These are phyloP conservation scores for Cottus gobio DNA, from an alignment of 2,113 vertebrate species.

Conservation along the genomic window DNA sequence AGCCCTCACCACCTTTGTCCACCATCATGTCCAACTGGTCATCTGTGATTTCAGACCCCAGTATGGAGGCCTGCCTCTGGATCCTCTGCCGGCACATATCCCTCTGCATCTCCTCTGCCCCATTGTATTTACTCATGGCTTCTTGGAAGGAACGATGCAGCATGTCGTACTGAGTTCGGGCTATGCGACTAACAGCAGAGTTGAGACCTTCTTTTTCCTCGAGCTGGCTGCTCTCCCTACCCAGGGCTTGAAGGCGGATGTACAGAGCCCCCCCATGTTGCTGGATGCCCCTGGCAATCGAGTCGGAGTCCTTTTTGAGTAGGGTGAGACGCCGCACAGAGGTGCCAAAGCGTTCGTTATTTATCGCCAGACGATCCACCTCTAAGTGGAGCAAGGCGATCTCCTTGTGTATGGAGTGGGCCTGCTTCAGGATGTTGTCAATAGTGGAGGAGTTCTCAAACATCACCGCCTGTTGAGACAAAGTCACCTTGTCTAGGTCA, in stretches of 20 bases:
- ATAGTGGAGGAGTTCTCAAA: constrained; percentile 86
- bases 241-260: constrained; percentile 83
- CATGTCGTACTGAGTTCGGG: constrained; percentile 81
- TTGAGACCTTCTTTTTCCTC: constrained; percentile 78
- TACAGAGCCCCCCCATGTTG: constrained; percentile 83
- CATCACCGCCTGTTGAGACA: constrained; percentile 74
- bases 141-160: constrained; percentile 83
- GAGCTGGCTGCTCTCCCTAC: constrained; percentile 73
- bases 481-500: constrained; percentile 67
- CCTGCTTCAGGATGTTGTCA: constrained; percentile 85
- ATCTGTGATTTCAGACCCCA: constrained; percentile 87
- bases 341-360: constrained; percentile 88
- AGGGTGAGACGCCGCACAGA: constrained; percentile 88
- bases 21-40: constrained; percentile 89
- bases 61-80: constrained; percentile 91
- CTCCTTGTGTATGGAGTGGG: constrained; percentile 84
- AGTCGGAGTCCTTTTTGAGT: constrained; percentile 90
- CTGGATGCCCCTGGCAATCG: constrained; percentile 90
- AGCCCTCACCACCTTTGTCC: constrained; percentile 90
- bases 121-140: constrained; percentile 87
- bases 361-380: constrained; percentile 82
- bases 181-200: constrained; percentile 84
- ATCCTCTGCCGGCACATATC: constrained; percentile 88
- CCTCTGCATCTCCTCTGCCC: constrained; percentile 87
- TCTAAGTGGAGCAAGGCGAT: constrained; percentile 84